A percentile compares a stretch with the other conserved stretches of the same genome.
Conservation (phyloP, 2,888 invertebrate genomes). For the Laspeyria flexula region DNA sequence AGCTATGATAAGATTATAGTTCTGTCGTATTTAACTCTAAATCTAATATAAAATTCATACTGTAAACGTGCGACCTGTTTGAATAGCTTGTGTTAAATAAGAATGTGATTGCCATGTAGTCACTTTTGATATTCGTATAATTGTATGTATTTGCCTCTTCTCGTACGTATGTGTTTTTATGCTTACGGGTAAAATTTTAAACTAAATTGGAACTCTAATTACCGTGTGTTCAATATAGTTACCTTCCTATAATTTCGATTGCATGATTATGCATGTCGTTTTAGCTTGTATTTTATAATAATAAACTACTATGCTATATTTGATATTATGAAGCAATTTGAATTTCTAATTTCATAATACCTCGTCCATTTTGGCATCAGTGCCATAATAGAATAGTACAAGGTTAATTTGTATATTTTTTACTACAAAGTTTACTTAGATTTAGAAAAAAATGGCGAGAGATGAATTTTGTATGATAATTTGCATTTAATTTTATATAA, state of each 20-base stretch:
- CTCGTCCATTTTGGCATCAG: slow-evolving; percentile 34
- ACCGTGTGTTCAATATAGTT: too few relatives aligned
- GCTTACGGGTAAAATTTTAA: slow-evolving; percentile 5
- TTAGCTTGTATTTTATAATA: too few relatives aligned
- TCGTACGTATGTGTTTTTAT: slow-evolving; percentile 18
- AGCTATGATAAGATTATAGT: slow-evolving; percentile 52
- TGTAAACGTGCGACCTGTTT: slow-evolving; percentile 18
- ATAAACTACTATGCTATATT: background rate
- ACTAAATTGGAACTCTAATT: background rate
- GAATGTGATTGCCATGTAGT: slow-evolving; percentile 27
- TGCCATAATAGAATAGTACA: slow-evolving; percentile 45
- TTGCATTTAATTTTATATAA: slow-evolving; percentile 11
- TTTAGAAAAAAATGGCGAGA: slow-evolving; percentile 19
- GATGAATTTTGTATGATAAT: slow-evolving; percentile 12
- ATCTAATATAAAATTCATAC: slow-evolving; percentile 19
- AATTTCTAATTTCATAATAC: slow-evolving; percentile 25
- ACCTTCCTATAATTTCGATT: too few relatives aligned
- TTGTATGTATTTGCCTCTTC: slow-evolving; percentile 21
- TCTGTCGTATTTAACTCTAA: slow-evolving; percentile 26
- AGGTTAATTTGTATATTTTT: slow-evolving; percentile 35
- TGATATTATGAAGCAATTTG: slow-evolving; percentile 18
- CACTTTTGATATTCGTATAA: slow-evolving; percentile 15
- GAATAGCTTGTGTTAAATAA: slow-evolving; percentile 27
- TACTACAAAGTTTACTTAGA: slow-evolving; percentile 38
- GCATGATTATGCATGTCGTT: too few relatives aligned